Percentiles rank a stretch among this genome's conserved stretches.
These are phyloP conservation scores for Sylvietta virens DNA, from an alignment of 2,113 vertebrate species.

Conservation along the genomic window DNA sequence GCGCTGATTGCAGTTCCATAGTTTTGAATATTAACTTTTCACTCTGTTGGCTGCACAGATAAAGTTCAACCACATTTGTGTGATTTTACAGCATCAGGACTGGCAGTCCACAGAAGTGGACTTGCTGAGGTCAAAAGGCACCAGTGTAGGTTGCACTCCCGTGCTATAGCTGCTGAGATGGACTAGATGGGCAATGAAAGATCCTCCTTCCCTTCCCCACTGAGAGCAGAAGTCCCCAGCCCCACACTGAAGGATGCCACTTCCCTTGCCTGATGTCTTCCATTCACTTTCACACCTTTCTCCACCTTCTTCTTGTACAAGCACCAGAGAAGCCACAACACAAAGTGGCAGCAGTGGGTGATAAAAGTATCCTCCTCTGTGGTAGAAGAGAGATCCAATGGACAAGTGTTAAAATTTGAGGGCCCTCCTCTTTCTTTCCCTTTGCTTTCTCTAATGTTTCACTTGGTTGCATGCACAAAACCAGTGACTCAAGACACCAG, in stretches of 20 bases:
- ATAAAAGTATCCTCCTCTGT: neutral
- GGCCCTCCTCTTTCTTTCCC: neutral
- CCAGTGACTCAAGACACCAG: neutral
- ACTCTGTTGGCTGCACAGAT: neutral
- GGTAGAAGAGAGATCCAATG: neutral
- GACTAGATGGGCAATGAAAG: neutral
- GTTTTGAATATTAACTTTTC: neutral
- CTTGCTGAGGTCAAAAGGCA: neutral
- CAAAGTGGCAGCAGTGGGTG: neutral
- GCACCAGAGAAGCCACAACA: neutral
- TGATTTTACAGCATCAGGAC: neutral
- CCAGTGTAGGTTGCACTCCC: neutral
- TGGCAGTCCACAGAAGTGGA: neutral
- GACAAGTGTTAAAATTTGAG: neutral
- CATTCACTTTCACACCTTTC: neutral
- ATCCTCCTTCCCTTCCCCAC: neutral
- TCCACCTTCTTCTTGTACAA: neutral
- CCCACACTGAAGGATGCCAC: neutral
- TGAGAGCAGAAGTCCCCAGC: neutral
- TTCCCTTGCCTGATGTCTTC: neutral
- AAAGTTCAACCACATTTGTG: neutral
- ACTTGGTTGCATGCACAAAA: neutral
- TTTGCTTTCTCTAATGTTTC: neutral
- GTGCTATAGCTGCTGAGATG: neutral
- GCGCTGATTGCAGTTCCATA: neutral